phyloP scores from a whole-genome alignment of 2,113 vertebrate genomes.

The Paramormyrops kingsleyae region DNA sequence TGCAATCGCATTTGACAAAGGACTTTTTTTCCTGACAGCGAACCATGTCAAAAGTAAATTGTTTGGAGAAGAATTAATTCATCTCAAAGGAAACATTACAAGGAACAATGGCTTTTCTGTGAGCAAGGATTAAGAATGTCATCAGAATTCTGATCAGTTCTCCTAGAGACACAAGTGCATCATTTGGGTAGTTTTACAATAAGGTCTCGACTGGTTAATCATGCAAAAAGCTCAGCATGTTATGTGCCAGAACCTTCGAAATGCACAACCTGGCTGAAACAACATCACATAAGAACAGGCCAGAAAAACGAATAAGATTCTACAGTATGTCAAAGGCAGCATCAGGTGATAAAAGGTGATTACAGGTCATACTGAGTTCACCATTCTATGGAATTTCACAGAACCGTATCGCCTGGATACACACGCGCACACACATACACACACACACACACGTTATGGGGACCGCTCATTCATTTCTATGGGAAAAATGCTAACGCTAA shows the following conservation, averaged over 20 bases:
- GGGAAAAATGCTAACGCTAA: too few species aligned
- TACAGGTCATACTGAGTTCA: not conserved
- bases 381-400: not conserved
- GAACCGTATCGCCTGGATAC: not conserved
- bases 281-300: conserved; percentile 15
- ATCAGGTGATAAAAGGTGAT: not conserved
- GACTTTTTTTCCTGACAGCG: conserved; percentile 18
- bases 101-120: conserved; percentile 25
- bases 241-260: not conserved
- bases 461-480: too few species aligned
- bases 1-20: conserved; percentile 24
- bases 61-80: conserved; percentile 30
- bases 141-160: conserved; percentile 20
- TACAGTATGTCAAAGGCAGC: not conserved
- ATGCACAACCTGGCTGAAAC: not conserved
- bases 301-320: conserved; percentile 16
- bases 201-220: not conserved
- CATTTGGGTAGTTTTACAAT: not conserved
- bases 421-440: not conserved
- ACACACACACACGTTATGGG: too few species aligned
- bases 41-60: conserved; percentile 29
- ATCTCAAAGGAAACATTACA: conserved; percentile 18
- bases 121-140: conserved; percentile 20
- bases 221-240: not conserved
- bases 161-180: conserved; percentile 7